Evolutionary conservation across 2,888 invertebrate genomes (phyloP), one percentile per base, ranked within the genome.

Genomic region (Aphidius colemani): DNA sequence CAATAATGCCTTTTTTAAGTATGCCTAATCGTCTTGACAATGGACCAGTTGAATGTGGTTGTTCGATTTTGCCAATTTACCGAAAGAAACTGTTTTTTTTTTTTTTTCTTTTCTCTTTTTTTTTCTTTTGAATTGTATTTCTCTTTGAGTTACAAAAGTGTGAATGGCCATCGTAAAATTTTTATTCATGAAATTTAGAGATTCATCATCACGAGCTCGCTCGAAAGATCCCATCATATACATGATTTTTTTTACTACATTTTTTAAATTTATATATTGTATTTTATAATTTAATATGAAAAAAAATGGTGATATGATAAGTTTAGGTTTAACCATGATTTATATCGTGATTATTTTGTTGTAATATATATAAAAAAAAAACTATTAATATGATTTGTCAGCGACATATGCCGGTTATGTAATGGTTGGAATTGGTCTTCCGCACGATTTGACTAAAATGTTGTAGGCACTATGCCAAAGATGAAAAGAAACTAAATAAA

Each of bases 351-450:
- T 30, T 30, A 30, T 30, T 30, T 30, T 30, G 4, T 30, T 30
- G 30, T 30, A 30, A 30, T 30, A 30, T 30, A 30, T 30, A 30
- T 5, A 30, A 30, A 30, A 59, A 55, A 39, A 45, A 53, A 9
- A 74, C 72, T 78, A 78, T 80, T 79, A 78, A 77, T 80, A 78
- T 76, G 76, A 81, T 81, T 82, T 79, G 80, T 82, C 81, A 79
- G 74, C 69, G 71, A 73, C 81, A 79, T 75, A 73, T 74, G 80
- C 68, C 70, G 72, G 69, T 72, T 73, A 72, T 69, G 61, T 70
- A 69, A 70, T 70, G 70, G 57, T 64, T 69, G 70, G 66, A 70
- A 68, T 69, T 69, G 74, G 74, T 70, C 78, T 81, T 82, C 81
- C 82, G 71, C 75, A 72, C 80, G 80, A 82, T 82, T 82, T 80